phyloP scores from a whole-genome alignment of 2,797 vertebrate genomes.

The Galago senegalensis region DNA sequence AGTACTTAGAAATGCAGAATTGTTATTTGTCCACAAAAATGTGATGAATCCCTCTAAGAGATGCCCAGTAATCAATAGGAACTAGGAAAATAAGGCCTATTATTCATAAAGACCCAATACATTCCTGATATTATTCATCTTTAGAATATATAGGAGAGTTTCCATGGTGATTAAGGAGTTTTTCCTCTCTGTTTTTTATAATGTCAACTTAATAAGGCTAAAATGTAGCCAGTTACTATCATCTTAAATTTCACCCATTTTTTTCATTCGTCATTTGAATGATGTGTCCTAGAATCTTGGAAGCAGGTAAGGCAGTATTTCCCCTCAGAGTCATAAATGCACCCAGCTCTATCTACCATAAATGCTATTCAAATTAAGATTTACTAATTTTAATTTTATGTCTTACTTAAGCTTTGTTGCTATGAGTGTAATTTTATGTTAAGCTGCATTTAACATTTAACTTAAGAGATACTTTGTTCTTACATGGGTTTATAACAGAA shows the following conservation, averaged over 20 bases:
- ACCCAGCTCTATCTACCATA: background rate
- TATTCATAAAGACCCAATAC: background rate
- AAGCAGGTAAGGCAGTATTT: background rate
- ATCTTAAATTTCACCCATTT: constrained; percentile 5
- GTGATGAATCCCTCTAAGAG: background rate
- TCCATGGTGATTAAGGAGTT: background rate
- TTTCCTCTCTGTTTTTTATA: background rate
- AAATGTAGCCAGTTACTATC: background rate
- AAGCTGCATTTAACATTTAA: background rate
- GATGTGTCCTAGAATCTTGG: background rate
- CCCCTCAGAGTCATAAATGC: background rate
- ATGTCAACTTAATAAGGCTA: background rate
- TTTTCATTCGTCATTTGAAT: constrained; percentile 34
- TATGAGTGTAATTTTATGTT: constrained; percentile 36
- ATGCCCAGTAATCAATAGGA: constrained; percentile 42
- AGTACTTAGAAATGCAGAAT: background rate
- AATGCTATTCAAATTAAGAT: background rate
- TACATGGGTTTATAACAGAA: background rate
- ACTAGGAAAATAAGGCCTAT: constrained; percentile 5
- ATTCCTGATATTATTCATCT: background rate
- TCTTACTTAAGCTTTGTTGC: background rate
- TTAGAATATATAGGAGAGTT: background rate
- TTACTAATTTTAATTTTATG: constrained; percentile 64
- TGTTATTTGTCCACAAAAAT: background rate
- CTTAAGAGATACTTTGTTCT: constrained; percentile 4